Conservation (phyloP, 2,113 vertebrate genomes). For the Oryctolagus cuniculus region DNA sequence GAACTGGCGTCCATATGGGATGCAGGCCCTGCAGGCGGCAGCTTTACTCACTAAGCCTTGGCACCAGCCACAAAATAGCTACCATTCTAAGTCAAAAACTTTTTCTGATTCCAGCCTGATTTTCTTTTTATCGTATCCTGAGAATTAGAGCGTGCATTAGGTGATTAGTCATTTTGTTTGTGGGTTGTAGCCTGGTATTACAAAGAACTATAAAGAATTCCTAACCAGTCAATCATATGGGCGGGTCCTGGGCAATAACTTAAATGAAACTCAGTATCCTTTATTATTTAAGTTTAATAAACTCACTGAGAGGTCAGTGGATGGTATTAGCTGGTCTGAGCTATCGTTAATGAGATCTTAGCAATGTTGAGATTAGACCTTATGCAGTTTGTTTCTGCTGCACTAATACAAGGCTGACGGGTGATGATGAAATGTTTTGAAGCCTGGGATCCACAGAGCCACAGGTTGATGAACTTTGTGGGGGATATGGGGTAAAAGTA, state of each 20-base stretch:
- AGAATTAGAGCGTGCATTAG: constrained; percentile 45
- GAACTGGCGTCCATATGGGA: no score
- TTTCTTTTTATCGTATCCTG: neutral
- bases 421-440: constrained; percentile 20
- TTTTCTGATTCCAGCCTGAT: constrained; percentile 54
- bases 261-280: constrained; percentile 34
- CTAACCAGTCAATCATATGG: constrained; percentile 12
- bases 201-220: constrained; percentile 45
- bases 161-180: constrained; percentile 60
- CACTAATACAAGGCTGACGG: neutral
- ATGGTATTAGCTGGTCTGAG: constrained; percentile 3
- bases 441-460: neutral
- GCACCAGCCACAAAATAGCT: neutral
- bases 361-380: constrained; percentile 43
- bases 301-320: constrained; percentile 33
- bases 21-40: no score
- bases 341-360: constrained; percentile 55
- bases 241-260: constrained; percentile 33
- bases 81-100: constrained; percentile 43
- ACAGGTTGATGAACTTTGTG: neutral
- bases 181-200: neutral
- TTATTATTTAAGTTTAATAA: constrained; percentile 68
- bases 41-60: no score
- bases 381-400: constrained; percentile 49
- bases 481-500: neutral